A percentile compares a stretch with the other conserved stretches of the same genome.
phyloP scores from a whole-genome alignment of 2,888 invertebrate genomes.

The Dione vanillae region DNA sequence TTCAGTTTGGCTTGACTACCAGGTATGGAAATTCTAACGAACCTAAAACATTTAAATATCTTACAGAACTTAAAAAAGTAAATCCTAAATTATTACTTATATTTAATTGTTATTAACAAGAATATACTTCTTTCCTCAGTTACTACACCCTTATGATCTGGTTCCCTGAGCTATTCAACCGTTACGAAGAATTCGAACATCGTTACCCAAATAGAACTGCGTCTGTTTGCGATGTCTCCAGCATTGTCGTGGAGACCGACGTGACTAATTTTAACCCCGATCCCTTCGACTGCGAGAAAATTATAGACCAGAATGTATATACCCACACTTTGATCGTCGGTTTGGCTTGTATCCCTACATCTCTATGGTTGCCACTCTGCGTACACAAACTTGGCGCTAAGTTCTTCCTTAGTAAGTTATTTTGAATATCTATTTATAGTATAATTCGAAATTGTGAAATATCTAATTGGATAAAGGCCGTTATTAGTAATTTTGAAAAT shows the following conservation, averaged over 20 bases:
- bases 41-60: neutral
- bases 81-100: too few species aligned
- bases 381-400: conserved; percentile 92
- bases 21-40: conserved; percentile 72
- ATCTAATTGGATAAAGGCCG: too few species aligned
- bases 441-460: neutral
- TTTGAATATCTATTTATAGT: conserved; percentile 15
- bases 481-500: too few species aligned
- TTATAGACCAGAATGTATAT: conserved; percentile 87
- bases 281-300: conserved; percentile 85
- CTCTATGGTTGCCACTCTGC: conserved; percentile 90
- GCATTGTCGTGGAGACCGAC: conserved; percentile 84
- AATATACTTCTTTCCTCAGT: conserved; percentile 73
- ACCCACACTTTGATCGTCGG: conserved; percentile 91
- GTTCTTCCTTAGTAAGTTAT: conserved; percentile 90
- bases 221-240: conserved; percentile 91
- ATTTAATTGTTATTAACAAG: neutral
- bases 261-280: conserved; percentile 70
- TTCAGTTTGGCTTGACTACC: conserved; percentile 92
- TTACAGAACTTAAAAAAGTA: too few species aligned
- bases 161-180: conserved; percentile 95
- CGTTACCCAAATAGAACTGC: conserved; percentile 87
- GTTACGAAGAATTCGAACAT: conserved; percentile 90
- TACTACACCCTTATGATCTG: conserved; percentile 96
- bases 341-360: conserved; percentile 91